Evolutionary conservation across 2,113 vertebrate species (phyloP).

Genomic region (Manacus vitellinus): DNA sequence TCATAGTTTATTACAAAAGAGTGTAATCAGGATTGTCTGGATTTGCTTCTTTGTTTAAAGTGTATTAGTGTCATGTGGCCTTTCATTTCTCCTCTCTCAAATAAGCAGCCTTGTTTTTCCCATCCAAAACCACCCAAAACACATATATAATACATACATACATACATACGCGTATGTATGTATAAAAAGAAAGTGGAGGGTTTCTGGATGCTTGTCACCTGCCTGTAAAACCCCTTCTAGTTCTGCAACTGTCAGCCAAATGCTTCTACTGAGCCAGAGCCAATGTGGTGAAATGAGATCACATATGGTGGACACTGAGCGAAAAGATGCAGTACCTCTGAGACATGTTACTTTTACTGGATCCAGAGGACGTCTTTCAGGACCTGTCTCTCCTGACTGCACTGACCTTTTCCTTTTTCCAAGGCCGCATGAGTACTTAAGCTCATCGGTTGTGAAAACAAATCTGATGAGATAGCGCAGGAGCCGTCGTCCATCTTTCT

Average conservation of each 20-base stretch:
- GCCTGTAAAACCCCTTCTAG: conserved; percentile 41
- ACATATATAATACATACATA: conserved; percentile 8
- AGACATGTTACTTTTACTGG: conserved; percentile 99
- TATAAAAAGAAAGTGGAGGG: background rate
- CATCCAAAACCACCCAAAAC: background rate
- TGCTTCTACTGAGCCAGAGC: conserved; percentile 72
- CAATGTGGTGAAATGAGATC: conserved; percentile 83
- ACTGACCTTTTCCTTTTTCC: conserved; percentile 99
- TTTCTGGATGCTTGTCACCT: conserved; percentile 27
- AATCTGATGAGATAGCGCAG: conserved; percentile 98
- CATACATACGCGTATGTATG: background rate
- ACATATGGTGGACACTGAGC: conserved; percentile 79
- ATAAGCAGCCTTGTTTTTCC: background rate
- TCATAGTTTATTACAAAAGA: background rate
- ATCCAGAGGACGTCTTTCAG: conserved; percentile 97
- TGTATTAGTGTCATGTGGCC: background rate
- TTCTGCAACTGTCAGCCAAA: conserved; percentile 56
- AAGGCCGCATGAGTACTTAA: conserved; percentile 99
- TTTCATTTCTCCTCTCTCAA: background rate
- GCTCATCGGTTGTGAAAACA: conserved; percentile 98
- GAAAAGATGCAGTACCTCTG: conserved; percentile 93
- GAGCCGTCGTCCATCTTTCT: conserved; percentile 95
- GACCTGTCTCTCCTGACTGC: conserved; percentile 94
- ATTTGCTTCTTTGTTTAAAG: background rate
- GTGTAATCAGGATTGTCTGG: background rate